These are phyloP conservation scores for Pheosia gnoma DNA, from an alignment of 2,888 invertebrate species.

Conservation along the genomic window DNA sequence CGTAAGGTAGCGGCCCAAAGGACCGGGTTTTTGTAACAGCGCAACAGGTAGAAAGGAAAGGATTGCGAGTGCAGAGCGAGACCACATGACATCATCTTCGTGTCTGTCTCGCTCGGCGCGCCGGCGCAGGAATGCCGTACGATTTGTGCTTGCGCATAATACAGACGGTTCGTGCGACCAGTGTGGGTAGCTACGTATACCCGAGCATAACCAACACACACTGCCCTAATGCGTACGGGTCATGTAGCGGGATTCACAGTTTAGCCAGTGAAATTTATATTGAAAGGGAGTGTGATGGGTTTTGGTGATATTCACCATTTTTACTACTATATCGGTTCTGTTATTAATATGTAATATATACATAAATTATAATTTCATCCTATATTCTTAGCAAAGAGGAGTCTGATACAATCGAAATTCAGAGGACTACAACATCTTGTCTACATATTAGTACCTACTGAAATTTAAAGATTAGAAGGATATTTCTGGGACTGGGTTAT, in stretches of 20 bases:
- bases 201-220: slow-evolving; percentile 76
- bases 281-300: slow-evolving; percentile 82
- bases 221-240: slow-evolving; percentile 84
- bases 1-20: slow-evolving; percentile 84
- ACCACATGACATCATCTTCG: slow-evolving; percentile 56
- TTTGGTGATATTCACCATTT: slow-evolving; percentile 64
- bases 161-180: slow-evolving; percentile 60
- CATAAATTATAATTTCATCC: not conserved
- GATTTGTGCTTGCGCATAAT: slow-evolving; percentile 79
- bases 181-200: slow-evolving; percentile 67
- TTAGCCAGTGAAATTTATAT: slow-evolving; percentile 83
- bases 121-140: slow-evolving; percentile 81
- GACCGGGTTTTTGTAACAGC: slow-evolving; percentile 83
- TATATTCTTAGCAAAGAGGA: too few species aligned
- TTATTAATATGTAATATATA: not conserved
- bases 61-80: slow-evolving; percentile 78
- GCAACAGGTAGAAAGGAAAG: slow-evolving; percentile 84
- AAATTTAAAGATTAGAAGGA: too few species aligned
- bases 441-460: too few species aligned
- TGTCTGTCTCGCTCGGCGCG: slow-evolving; percentile 64
- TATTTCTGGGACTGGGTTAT: too few species aligned
- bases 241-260: slow-evolving; percentile 82
- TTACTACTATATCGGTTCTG: slow-evolving; percentile 5
- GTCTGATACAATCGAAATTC: too few species aligned
- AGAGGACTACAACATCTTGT: too few species aligned